phyloP scores from a whole-genome alignment of 2,888 invertebrate genomes.

The Drosophila neotestacea region DNA sequence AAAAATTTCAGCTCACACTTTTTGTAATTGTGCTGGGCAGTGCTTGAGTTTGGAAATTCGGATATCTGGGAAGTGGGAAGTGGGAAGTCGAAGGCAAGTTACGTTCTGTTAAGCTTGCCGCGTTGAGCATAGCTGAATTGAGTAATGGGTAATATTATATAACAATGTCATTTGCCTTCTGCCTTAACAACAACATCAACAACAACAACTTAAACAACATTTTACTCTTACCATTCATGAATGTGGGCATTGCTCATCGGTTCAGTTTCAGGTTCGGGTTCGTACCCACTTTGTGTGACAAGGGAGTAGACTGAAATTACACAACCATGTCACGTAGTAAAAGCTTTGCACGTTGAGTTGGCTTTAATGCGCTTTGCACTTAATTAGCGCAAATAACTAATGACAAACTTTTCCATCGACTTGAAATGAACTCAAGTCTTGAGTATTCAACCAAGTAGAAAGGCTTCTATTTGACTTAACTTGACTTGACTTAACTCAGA shows the following conservation, averaged over 20 bases:
- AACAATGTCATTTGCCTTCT: constrained; percentile 41
- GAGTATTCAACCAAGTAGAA: constrained; percentile 41
- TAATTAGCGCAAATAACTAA: constrained; percentile 75
- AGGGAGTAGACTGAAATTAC: constrained; percentile 35
- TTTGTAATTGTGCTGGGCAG: not conserved
- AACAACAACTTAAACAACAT: not conserved
- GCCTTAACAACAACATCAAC: constrained; percentile 2
- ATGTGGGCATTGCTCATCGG: constrained; percentile 51
- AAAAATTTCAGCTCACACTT: constrained; percentile 7
- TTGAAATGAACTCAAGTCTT: constrained; percentile 31
- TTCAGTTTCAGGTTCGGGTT: constrained; percentile 18
- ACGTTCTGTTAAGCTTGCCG: constrained; percentile 36
- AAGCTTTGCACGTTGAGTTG: constrained; percentile 25
- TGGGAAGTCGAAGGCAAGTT: not conserved
- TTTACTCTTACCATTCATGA: constrained; percentile 24
- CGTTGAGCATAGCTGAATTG: constrained; percentile 28
- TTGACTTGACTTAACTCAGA: constrained; percentile 4
- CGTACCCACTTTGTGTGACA: not conserved
- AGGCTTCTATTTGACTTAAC: constrained; percentile 28
- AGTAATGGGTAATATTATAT: constrained; percentile 47
- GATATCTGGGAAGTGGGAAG: too few relatives aligned
- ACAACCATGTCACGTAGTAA: constrained; percentile 60
- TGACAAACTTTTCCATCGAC: constrained; percentile 63
- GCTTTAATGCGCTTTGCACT: constrained; percentile 68
- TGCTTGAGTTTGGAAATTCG: not conserved